phyloP scores from a whole-genome alignment of 2,797 vertebrate genomes.

The Balearica regulorum region DNA sequence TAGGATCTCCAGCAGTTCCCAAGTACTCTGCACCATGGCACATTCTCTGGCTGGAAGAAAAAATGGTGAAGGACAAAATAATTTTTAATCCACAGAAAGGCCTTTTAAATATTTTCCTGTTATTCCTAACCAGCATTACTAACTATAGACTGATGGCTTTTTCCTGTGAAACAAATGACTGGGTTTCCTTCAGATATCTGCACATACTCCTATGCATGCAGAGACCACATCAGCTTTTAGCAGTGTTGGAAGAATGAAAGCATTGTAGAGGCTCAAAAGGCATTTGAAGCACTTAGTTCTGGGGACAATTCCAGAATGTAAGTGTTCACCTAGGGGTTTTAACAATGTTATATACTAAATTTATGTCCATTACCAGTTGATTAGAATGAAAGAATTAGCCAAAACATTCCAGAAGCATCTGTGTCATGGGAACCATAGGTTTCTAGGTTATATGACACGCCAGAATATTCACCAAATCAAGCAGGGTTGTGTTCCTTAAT shows the following conservation, averaged over 20 bases:
- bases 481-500: not conserved
- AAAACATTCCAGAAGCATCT: constrained; percentile 12
- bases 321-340: not conserved
- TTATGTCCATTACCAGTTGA: not conserved
- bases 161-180: not conserved
- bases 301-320: not conserved
- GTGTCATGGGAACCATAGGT: not conserved
- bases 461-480: not conserved
- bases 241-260: not conserved
- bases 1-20: not conserved
- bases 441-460: not conserved
- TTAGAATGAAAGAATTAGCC: not conserved
- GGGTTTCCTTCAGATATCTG: not conserved
- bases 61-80: not conserved
- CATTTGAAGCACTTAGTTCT: not conserved
- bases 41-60: not conserved
- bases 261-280: not conserved
- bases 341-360: not conserved
- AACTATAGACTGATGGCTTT: not conserved
- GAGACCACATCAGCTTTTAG: not conserved
- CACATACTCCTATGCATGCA: not conserved
- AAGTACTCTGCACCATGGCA: not conserved
- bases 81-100: not conserved
- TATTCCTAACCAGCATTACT: not conserved
- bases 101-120: not conserved